Conservation (phyloP, 2,797 vertebrate species). For the Morus bassanus region DNA sequence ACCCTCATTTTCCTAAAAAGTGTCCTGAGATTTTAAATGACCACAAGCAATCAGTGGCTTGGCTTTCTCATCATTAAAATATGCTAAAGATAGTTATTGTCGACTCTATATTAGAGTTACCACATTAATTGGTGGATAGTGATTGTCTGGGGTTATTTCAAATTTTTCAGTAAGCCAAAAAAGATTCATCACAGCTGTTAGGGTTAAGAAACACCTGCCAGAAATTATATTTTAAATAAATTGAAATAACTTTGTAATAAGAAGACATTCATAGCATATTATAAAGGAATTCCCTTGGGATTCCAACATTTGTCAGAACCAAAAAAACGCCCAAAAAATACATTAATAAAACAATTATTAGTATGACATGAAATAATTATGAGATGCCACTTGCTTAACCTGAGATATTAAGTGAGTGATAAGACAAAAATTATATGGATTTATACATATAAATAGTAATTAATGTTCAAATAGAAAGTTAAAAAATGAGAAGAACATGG, state of each 20-base stretch:
- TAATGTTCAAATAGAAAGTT: background rate
- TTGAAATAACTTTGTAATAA: background rate
- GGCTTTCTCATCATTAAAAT: background rate
- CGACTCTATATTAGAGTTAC: background rate
- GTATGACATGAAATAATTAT: background rate
- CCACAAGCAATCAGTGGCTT: fast-evolving
- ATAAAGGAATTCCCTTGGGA: background rate
- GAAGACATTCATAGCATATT: background rate
- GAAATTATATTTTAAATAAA: background rate
- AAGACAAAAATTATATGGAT: background rate
- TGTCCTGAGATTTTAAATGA: background rate
- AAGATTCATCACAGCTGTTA: background rate
- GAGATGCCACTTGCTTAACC: background rate
- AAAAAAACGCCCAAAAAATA: background rate
- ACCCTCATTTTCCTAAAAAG: background rate
- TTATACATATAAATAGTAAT: background rate
- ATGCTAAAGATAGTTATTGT: background rate
- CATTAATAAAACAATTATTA: background rate
- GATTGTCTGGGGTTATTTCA: background rate
- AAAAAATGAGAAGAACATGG: background rate
- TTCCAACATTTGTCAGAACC: background rate
- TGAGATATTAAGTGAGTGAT: background rate
- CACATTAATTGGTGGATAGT: background rate
- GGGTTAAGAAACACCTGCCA: background rate
- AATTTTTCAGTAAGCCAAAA: background rate